Evolutionary conservation across 2,113 vertebrate genomes (phyloP).

Genomic region (Salminus brasiliensis): DNA sequence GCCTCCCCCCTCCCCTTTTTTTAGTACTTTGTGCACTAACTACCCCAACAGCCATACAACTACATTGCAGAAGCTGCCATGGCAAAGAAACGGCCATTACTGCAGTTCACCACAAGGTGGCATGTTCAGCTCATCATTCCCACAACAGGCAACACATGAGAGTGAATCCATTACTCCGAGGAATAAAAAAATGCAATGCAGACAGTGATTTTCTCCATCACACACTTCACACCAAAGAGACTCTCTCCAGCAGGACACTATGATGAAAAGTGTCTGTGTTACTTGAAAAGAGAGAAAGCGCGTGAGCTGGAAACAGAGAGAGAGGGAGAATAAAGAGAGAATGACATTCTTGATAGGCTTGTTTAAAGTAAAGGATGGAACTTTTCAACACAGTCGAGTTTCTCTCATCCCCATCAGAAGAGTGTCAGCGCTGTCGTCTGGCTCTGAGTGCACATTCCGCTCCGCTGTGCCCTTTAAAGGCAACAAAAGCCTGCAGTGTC

Average conservation of each 20-base stretch:
- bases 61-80: background rate
- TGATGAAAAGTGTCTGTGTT: background rate
- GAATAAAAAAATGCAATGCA: slow-evolving; percentile 8
- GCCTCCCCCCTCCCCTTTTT: no score
- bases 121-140: slow-evolving; percentile 41
- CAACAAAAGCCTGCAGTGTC: background rate
- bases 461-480: slow-evolving; percentile 26
- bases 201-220: slow-evolving; percentile 21
- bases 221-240: background rate
- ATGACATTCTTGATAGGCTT: slow-evolving; percentile 9
- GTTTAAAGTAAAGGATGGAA: slow-evolving; percentile 20
- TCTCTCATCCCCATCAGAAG: background rate
- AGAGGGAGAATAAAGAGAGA: background rate
- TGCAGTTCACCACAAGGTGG: slow-evolving; percentile 68
- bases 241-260: background rate
- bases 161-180: background rate
- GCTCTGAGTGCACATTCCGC: background rate
- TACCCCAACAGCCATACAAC: no score
- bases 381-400: background rate
- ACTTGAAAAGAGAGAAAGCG: background rate
- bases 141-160: background rate
- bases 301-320: background rate
- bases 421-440: slow-evolving; percentile 5
- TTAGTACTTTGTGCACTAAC: no score
- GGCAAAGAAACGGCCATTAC: background rate